phyloP scores from a whole-genome alignment of 2,797 vertebrate species.

The Apogon talboti region DNA sequence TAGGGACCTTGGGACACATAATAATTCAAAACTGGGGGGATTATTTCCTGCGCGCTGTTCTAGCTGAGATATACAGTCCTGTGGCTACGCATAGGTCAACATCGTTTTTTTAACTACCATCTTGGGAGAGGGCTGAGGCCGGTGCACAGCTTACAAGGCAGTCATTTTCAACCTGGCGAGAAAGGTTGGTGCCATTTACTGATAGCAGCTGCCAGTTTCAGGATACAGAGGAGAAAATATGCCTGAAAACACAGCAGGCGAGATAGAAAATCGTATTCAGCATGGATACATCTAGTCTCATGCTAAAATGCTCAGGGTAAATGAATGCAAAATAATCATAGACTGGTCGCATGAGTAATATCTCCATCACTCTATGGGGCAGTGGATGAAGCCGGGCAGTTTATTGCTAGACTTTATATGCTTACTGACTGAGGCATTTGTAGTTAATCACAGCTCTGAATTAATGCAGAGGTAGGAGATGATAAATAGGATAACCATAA shows the following conservation, averaged over 20 bases:
- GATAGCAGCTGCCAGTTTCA: slow-evolving; percentile 60
- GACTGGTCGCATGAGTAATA: slow-evolving; percentile 61
- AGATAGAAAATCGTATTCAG: slow-evolving; percentile 57
- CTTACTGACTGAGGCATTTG: slow-evolving; percentile 39
- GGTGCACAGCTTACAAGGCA: slow-evolving; percentile 47
- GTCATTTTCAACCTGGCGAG: slow-evolving; percentile 59
- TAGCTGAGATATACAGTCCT: slow-evolving; percentile 68
- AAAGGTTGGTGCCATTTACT: slow-evolving; percentile 63
- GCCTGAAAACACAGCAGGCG: slow-evolving; percentile 47
- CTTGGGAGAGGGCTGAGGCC: slow-evolving; percentile 53
- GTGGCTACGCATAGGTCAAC: slow-evolving; percentile 68
- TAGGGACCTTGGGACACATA: slow-evolving; percentile 68
- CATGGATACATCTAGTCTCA: slow-evolving; percentile 35
- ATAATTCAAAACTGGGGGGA: slow-evolving; percentile 72
- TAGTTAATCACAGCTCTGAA: slow-evolving; percentile 67
- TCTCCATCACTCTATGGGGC: slow-evolving; percentile 43
- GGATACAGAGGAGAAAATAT: slow-evolving; percentile 42
- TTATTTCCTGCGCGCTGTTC: slow-evolving; percentile 69
- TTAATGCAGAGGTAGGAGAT: slow-evolving; percentile 60
- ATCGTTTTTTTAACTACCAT: slow-evolving; percentile 65
- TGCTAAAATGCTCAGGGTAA: slow-evolving; percentile 51
- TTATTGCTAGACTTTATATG: slow-evolving; percentile 62
- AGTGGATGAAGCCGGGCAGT: slow-evolving; percentile 59
- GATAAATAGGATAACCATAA: slow-evolving; percentile 62
- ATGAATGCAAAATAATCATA: slow-evolving; percentile 63